phyloP scores from a whole-genome alignment of 2,797 vertebrate species.

The Pseudotriccus pelzelni region DNA sequence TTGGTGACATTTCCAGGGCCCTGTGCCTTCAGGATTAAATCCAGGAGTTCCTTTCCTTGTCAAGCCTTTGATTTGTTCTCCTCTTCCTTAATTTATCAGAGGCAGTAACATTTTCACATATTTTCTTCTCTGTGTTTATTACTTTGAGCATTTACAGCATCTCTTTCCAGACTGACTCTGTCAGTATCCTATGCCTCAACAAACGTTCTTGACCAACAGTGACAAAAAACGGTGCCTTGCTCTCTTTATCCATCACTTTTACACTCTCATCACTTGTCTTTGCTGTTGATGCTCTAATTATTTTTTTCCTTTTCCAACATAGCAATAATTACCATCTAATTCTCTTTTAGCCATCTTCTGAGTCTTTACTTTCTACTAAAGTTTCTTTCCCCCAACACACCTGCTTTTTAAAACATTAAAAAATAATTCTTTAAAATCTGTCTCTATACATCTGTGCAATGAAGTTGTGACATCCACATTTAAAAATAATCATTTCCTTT shows the following conservation, averaged over 20 bases:
- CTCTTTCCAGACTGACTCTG: background rate
- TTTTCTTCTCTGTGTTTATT: background rate
- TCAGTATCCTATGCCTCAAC: background rate
- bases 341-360: background rate
- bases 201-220: background rate
- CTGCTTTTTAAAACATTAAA: background rate
- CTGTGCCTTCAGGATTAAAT: background rate
- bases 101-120: background rate
- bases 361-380: background rate
- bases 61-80: background rate
- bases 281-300: background rate
- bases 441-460: background rate
- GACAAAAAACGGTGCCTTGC: background rate
- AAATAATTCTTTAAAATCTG: background rate
- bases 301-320: background rate
- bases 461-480: background rate
- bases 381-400: background rate
- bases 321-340: background rate
- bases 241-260: background rate
- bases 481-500: background rate
- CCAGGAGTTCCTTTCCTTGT: background rate
- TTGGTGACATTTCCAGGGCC: background rate
- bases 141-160: background rate
- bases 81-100: background rate
- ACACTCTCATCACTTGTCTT: background rate